These are phyloP conservation scores for Sturnus vulgaris DNA, from an alignment of 2,113 vertebrate genomes.

Conservation along the genomic window DNA sequence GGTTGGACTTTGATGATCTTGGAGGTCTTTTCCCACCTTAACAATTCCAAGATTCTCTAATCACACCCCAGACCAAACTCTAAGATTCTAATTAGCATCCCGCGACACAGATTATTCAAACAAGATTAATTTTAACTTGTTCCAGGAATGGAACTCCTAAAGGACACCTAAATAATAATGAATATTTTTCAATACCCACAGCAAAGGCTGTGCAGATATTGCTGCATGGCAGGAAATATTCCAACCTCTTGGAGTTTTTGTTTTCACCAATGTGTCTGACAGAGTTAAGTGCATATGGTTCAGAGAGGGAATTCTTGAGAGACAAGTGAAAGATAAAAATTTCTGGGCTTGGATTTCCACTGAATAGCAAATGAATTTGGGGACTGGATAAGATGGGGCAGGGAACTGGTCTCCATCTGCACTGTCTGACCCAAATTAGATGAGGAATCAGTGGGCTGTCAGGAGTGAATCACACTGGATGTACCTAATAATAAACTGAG, in stretches of 20 bases:
- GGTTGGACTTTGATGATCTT: background rate
- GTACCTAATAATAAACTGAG: background rate
- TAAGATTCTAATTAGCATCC: background rate
- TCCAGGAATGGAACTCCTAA: background rate
- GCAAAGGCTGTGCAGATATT: background rate
- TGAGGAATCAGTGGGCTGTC: constrained; percentile 7
- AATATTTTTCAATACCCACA: background rate
- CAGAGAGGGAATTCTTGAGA: background rate
- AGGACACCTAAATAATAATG: background rate
- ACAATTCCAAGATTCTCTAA: background rate
- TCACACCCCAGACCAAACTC: background rate
- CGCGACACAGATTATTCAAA: background rate
- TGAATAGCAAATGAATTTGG: background rate
- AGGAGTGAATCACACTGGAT: background rate
- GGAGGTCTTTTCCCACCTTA: background rate
- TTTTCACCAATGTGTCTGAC: background rate
- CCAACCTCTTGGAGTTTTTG: background rate
- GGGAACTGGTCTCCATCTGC: background rate
- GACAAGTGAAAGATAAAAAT: background rate
- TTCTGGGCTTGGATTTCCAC: background rate
- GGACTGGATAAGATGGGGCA: background rate
- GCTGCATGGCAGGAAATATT: background rate
- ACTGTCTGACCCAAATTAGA: constrained; percentile 11
- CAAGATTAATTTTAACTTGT: background rate
- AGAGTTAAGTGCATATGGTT: background rate